These are phyloP conservation scores for Paratrypauchen microcephalus DNA, from an alignment of 2,797 vertebrate species.

Conservation along the genomic window DNA sequence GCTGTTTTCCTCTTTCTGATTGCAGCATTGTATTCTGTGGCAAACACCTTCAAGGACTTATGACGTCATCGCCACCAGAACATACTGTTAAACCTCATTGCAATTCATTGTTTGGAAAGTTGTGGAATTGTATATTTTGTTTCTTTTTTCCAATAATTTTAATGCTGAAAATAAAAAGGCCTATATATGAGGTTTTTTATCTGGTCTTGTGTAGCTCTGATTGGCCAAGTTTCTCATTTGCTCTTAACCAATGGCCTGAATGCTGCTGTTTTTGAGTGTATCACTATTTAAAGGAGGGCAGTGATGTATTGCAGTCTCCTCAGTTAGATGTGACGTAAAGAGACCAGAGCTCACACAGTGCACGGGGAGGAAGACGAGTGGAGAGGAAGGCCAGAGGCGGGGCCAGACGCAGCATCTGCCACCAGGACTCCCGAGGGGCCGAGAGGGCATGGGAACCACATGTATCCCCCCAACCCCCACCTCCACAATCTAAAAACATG, in stretches of 20 bases:
- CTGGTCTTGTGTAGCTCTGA: neutral
- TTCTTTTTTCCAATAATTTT: too few relatives aligned
- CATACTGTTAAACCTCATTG: neutral
- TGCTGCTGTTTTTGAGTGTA: neutral
- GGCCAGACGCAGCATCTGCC: slow-evolving; percentile 79
- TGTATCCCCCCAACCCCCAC: slow-evolving; percentile 29
- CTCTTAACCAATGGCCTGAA: slow-evolving; percentile 27
- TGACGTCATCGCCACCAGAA: neutral
- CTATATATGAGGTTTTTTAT: neutral
- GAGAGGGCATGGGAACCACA: slow-evolving; percentile 76
- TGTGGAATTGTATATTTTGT: too few relatives aligned
- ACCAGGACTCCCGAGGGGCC: slow-evolving; percentile 69
- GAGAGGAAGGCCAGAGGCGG: slow-evolving; percentile 42
- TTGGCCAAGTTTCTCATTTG: neutral
- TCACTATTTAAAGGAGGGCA: slow-evolving; percentile 29
- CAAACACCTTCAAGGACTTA: neutral
- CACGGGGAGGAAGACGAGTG: slow-evolving; percentile 46
- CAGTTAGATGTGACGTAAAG: slow-evolving; percentile 35
- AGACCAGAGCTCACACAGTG: slow-evolving; percentile 17
- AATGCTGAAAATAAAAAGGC: neutral
- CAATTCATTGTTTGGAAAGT: neutral
- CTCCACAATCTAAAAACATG: slow-evolving; percentile 20
- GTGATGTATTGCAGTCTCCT: slow-evolving; percentile 52
- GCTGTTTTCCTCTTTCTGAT: neutral
- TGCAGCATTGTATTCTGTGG: neutral